phyloP scores from a whole-genome alignment of 1,140 invertebrate genomes.

The Leptinotarsa defecta region DNA sequence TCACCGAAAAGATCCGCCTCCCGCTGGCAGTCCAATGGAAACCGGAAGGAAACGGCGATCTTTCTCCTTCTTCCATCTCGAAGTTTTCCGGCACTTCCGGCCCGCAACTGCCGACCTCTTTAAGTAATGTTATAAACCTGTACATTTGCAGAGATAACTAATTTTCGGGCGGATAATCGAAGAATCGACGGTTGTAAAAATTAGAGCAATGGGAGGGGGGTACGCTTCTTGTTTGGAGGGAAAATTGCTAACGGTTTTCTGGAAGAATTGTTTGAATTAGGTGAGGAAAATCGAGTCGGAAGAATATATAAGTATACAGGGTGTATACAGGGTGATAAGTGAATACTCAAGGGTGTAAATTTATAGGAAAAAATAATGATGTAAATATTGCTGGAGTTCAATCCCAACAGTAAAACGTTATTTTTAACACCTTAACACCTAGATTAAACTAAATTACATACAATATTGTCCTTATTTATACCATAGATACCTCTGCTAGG shows the following conservation, averaged over 20 bases:
- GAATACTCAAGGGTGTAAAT: too few species aligned
- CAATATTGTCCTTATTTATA: too few species aligned
- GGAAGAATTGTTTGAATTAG: background rate
- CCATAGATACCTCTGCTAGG: too few species aligned
- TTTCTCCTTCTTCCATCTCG: slow-evolving; percentile 34
- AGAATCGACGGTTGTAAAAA: slow-evolving; percentile 22
- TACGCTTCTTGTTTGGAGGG: background rate
- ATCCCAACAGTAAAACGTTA: too few species aligned
- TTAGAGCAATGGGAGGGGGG: background rate
- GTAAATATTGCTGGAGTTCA: too few species aligned
- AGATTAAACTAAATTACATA: too few species aligned
- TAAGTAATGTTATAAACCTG: slow-evolving; percentile 38
- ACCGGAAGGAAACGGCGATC: slow-evolving; percentile 41
- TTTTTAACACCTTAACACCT: too few species aligned
- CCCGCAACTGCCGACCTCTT: slow-evolving; percentile 28
- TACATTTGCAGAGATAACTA: slow-evolving; percentile 22
- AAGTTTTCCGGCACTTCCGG: slow-evolving; percentile 33
- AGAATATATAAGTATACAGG: too few species aligned
- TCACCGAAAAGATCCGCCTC: slow-evolving; percentile 7
- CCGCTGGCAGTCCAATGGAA: slow-evolving; percentile 30
- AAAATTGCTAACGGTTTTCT: slow-evolving; percentile 3
- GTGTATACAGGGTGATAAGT: too few species aligned
- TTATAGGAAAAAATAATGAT: too few species aligned
- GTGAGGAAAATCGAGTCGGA: background rate
- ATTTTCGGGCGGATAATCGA: slow-evolving; percentile 18